Base-by-base conservation (phyloP, 2,797 vertebrate species). In the Manis javanica region DNA sequence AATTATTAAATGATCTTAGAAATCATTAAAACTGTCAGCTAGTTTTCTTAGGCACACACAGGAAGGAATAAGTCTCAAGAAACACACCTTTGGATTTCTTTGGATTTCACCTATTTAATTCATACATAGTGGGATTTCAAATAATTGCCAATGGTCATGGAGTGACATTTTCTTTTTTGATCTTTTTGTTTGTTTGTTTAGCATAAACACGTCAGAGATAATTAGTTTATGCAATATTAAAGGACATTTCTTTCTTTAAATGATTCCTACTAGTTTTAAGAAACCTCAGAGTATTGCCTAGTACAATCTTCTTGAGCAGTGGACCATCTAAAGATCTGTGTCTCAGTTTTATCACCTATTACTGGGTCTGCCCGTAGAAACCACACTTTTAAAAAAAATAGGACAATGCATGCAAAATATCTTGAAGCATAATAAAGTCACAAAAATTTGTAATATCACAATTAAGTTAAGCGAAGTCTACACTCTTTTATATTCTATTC, bases 1-100 rank as follows among this genome's bases (percentile, higher is more conserved):
- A 86, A 95, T 71, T 93, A 91, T 57, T 85, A 72, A 96, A 46
- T 85, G 21, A 96, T 95, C 91, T 92, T 55, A 95, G 66, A 79
- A 94, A 93, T 87, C 49, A 79, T 90, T 91, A 92, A 82, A 96
- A 88, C 15, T 82, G 39, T 96, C 68, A 77, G 29, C 24, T 94
- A 64, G 84, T 91, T 96, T 93, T 96, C 59, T 78, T 51, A 91
- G 29, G 57, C 24, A 72, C n/a, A 84, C 26, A 90, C 9, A 81
- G 42, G 75, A 69, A 77, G 69, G 9, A 75, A 78, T 31, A 87
- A 95, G 26, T 12, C 63, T 90, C 51, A 85, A 91, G 18, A 87
- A 68, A 79, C 39, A 84, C 9, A 66, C 34, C 10, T 96, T 96
- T 94, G 63, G 18, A 96, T 46, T 46, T 11, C 46, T 46, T 46